Evolutionary conservation across 2,888 invertebrate genomes (phyloP).

Genomic region (Crocallis elinguaria): DNA sequence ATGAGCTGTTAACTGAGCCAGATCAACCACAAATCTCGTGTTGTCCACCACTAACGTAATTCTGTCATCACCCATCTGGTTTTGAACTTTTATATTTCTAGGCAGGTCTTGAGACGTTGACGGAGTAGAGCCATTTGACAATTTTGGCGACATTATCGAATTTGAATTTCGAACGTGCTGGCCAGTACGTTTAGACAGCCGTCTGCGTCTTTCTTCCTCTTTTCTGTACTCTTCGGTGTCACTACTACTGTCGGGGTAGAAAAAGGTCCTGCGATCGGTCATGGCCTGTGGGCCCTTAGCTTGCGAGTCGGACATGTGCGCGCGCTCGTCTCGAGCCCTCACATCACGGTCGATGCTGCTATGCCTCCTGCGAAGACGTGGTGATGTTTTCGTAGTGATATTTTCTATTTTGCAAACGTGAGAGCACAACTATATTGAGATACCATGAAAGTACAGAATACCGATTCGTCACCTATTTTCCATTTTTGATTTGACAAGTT

Average conservation of each 20-base stretch:
- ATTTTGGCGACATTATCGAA: constrained; percentile 69
- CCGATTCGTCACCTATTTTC: constrained; percentile 9
- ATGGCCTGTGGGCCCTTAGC: constrained; percentile 70
- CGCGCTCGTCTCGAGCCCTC: constrained; percentile 68
- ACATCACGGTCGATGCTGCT: constrained; percentile 70
- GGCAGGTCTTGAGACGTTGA: constrained; percentile 71
- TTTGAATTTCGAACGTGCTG: constrained; percentile 59
- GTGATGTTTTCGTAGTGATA: constrained; percentile 29
- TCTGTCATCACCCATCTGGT: constrained; percentile 87
- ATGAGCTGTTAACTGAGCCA: constrained; percentile 95
- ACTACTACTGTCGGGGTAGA: constrained; percentile 89
- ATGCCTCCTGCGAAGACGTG: constrained; percentile 43
- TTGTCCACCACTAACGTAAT: constrained; percentile 98
- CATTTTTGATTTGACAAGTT: constrained; percentile 6
- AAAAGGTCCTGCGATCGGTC: constrained; percentile 73
- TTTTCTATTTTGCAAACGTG: constrained; percentile 26
- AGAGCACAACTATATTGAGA: too few species aligned
- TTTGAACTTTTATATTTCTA: constrained; percentile 60
- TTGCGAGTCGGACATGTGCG: constrained; percentile 76
- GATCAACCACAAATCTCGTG: constrained; percentile 94
- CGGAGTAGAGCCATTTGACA: constrained; percentile 41
- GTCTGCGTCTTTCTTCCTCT: constrained; percentile 88
- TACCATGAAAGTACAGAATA: too few species aligned
- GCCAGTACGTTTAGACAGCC: constrained; percentile 74
- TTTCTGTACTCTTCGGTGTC: constrained; percentile 93